A percentile compares a stretch with the other conserved stretches of the same genome.
Conservation (phyloP, 2,113 vertebrate species). For the Pollachius pollachius region DNA sequence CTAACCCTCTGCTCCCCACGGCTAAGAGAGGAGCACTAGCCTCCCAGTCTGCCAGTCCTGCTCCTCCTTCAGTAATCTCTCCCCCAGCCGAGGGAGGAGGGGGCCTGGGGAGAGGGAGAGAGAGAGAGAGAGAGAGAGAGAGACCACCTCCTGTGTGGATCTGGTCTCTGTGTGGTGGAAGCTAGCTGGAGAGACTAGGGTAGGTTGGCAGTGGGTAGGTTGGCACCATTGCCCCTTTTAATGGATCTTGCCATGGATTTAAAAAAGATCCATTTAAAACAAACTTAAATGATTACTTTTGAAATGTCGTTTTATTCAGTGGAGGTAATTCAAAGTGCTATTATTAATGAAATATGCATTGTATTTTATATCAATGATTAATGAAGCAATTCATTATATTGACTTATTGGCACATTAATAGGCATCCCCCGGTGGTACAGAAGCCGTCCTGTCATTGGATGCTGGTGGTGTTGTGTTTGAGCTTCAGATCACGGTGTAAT, state of each 20-base stretch:
- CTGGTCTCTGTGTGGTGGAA: conserved; percentile 16
- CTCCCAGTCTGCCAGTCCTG: conserved; percentile 48
- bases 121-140: conserved; percentile 11
- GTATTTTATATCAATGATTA: background rate
- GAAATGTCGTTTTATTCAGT: no score
- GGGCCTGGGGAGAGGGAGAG: conserved; percentile 35
- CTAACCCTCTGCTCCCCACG: conserved; percentile 51
- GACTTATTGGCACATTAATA: conserved; percentile 7
- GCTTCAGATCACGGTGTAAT: conserved; percentile 16
- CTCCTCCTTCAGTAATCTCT: conserved; percentile 74
- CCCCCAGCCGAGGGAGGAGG: conserved; percentile 62
- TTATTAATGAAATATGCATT: background rate
- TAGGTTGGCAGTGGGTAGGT: background rate
- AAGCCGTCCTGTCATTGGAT: no score
- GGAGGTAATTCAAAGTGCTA: no score
- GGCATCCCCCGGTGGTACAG: no score
- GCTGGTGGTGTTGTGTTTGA: no score
- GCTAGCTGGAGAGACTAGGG: conserved; percentile 22
- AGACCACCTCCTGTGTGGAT: conserved; percentile 67
- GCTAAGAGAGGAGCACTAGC: conserved; percentile 63
- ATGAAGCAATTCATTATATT: conserved; percentile 7
- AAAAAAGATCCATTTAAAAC: no score
- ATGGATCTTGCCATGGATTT: no score
- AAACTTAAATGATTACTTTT: no score
- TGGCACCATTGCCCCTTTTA: no score